Evolutionary conservation across 2,113 vertebrate genomes (phyloP).

Genomic region (Mastomys natalensis): DNA sequence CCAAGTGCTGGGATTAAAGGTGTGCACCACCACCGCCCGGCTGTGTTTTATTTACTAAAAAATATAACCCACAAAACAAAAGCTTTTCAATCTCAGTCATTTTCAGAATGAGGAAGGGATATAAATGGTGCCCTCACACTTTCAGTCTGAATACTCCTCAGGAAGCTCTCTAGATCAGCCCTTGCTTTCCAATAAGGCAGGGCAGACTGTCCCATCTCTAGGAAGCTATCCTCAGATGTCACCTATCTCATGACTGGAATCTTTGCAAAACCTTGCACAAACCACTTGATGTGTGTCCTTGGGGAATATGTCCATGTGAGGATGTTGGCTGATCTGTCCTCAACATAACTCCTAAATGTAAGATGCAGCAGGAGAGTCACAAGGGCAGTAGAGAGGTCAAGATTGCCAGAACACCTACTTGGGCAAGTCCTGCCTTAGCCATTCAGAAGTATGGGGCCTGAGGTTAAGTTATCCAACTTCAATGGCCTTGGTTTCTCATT

Average conservation of each 20-base stretch:
- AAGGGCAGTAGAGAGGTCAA: not conserved
- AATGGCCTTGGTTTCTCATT: not conserved
- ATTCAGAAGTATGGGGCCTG: not conserved
- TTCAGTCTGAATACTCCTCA: not conserved
- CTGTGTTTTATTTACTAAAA: not conserved
- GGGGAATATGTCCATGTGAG: not conserved
- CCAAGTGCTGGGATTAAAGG: too few species aligned
- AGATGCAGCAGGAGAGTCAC: not conserved
- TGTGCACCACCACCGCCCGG: too few species aligned
- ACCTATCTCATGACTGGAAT: not conserved
- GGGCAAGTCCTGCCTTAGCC: not conserved
- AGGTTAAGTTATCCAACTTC: not conserved
- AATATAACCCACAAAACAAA: not conserved
- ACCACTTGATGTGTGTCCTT: not conserved
- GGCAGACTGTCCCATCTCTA: not conserved
- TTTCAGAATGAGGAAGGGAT: not conserved
- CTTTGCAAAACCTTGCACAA: not conserved
- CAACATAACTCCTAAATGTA: not conserved
- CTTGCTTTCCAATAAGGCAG: not conserved
- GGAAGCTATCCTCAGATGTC: not conserved
- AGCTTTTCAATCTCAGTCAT: too few species aligned
- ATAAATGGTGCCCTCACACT: rapidly evolving
- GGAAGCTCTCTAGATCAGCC: not conserved
- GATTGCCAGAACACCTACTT: not conserved
- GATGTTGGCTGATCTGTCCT: not conserved